phyloP scores from a whole-genome alignment of 2,888 invertebrate genomes.

The Eulithis prunata region DNA sequence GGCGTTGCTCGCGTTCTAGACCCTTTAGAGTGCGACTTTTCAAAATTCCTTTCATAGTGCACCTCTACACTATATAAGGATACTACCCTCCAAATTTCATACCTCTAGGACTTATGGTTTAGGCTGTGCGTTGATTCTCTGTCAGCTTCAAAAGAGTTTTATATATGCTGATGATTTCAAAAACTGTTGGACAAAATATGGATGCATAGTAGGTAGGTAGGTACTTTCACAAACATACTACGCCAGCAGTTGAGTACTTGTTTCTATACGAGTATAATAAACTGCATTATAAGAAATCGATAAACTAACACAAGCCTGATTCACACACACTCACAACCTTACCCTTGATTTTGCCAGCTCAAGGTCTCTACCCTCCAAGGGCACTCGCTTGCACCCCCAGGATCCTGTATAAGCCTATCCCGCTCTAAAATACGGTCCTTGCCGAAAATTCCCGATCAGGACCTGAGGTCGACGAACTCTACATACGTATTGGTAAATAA shows the following conservation, averaged over 20 bases:
- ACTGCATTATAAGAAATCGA: conserved; percentile 41
- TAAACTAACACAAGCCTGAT: conserved; percentile 60
- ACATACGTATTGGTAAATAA: conserved; percentile 82
- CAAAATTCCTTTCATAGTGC: too few relatives aligned
- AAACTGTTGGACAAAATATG: not conserved
- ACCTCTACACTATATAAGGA: too few relatives aligned
- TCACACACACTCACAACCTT: conserved; percentile 68
- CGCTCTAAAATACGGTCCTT: conserved; percentile 69
- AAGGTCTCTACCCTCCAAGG: conserved; percentile 81
- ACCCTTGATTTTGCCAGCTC: conserved; percentile 85
- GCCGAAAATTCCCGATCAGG: conserved; percentile 77
- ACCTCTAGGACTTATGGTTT: too few relatives aligned
- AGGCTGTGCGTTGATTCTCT: too few relatives aligned
- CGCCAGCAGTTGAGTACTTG: not conserved
- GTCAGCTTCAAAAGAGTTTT: too few relatives aligned
- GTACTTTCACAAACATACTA: not conserved
- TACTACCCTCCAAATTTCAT: too few relatives aligned
- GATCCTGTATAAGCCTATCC: conserved; percentile 65
- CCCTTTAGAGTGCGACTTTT: too few relatives aligned
- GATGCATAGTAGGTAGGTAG: too few relatives aligned
- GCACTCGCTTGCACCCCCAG: conserved; percentile 62
- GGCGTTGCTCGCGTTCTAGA: too few relatives aligned
- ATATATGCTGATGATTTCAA: too few relatives aligned
- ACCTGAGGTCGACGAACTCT: conserved; percentile 74
- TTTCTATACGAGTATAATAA: conserved; percentile 13